Conservation (phyloP, 2,888 invertebrate genomes). For the Seira ritae region DNA sequence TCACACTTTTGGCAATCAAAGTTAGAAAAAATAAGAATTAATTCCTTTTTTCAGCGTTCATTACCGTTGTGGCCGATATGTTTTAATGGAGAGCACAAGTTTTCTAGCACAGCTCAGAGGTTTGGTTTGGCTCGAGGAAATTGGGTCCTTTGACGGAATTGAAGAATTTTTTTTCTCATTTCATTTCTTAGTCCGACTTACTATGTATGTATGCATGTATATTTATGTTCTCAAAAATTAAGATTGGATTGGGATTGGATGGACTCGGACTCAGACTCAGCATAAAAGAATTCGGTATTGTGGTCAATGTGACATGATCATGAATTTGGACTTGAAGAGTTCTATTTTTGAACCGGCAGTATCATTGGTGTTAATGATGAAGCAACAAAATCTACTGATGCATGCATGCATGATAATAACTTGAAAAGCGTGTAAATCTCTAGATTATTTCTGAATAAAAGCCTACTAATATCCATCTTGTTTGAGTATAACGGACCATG, state of each 20-base stretch:
- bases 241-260: no score
- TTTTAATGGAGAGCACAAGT: not conserved
- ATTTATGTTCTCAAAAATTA: no score
- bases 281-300: conserved; percentile 16
- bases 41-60: not conserved
- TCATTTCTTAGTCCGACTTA: not conserved
- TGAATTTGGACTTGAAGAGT: not conserved
- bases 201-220: no score
- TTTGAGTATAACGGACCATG: conserved; percentile 56
- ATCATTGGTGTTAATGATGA: conserved; percentile 12
- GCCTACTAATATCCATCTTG: conserved; percentile 36
- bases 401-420: conserved; percentile 28
- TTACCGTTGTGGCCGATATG: not conserved
- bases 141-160: not conserved
- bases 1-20: not conserved
- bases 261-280: not conserved
- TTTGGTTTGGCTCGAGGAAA: not conserved
- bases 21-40: not conserved
- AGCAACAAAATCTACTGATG: conserved; percentile 4
- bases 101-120: not conserved
- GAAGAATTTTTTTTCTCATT: no score
- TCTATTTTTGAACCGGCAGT: conserved; percentile 1
- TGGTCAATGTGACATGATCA: conserved; percentile 15
- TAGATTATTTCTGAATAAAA: conserved; percentile 37
- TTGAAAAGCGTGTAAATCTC: conserved; percentile 60